Evolutionary conservation across 2,797 vertebrate genomes (phyloP), one percentile per base, ranked within the genome.

Genomic region (Coilia nasus): DNA sequence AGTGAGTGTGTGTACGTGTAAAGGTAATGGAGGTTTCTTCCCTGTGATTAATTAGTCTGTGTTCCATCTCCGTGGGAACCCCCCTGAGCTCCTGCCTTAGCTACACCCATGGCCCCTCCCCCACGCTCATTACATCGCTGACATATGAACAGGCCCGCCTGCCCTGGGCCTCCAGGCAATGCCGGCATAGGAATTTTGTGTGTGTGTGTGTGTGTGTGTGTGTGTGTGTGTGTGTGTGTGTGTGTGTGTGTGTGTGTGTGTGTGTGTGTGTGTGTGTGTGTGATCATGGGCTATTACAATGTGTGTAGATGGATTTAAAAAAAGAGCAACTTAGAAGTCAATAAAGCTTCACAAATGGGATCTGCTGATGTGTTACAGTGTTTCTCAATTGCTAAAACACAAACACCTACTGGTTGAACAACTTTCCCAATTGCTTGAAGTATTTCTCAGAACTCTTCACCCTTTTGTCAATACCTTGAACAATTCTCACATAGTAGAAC

Each of bases 261-360:
- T 6, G 12, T 9, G 7, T n/a, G 19, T n/a, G 57, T 60, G 57
- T n/a, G 21, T 60, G 57, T 12, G 21, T 60, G 21, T n/a, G n/a
- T 60, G 6, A 3, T 54, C 19, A 15, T 4, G 3, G 56, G 0
- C 25, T 71, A 4, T 71, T 78, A 44, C 31, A 35, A 44, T 78
- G 17, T 78, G 71, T 78, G 35, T 17, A 44, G 31, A 78, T 78
- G 15, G 5, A 44, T 78, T 78, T 2, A 5, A 78, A 17, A 17
- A 41, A 44, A 41, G 31, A 21, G 71, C 71, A 78, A 25, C 35
- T 41, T 19, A 78, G 71, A 35, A 78, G 31, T 7, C 67, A 78
- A 17, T 78, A 78, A 44, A 78, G 71, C 71, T 78, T 78, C 31
- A 78, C 71, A 78, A 78, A 78, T 78, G 15, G 31, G 31, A 78